Evolutionary conservation across 2,888 invertebrate species (phyloP).

Genomic region (Lymantria monacha): DNA sequence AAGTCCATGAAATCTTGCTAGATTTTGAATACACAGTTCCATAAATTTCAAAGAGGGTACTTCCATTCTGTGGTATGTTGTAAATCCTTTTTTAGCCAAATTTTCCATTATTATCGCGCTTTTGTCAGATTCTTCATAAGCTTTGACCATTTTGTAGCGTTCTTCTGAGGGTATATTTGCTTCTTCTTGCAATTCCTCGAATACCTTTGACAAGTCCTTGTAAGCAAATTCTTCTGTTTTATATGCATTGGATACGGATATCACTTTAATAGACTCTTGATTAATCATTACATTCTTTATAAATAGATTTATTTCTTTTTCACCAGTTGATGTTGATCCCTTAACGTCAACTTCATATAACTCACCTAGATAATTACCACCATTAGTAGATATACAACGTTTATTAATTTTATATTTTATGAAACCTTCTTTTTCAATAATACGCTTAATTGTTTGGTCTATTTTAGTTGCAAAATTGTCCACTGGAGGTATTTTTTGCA

Average conservation of each 20-base stretch:
- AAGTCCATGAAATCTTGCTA: conserved; percentile 4
- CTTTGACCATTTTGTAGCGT: conserved; percentile 39
- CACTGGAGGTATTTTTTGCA: neutral
- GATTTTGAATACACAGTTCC: conserved; percentile 14
- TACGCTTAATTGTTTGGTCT: neutral
- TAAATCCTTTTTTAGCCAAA: conserved; percentile 27
- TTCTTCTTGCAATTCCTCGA: conserved; percentile 38
- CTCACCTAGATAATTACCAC: conserved; percentile 45
- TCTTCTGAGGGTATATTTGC: conserved; percentile 38
- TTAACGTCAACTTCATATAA: conserved; percentile 43
- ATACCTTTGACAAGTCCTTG: conserved; percentile 38
- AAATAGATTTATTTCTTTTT: conserved; percentile 46
- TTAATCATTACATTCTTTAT: conserved; percentile 40
- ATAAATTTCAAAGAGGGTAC: neutral
- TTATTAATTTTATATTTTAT: conserved; percentile 10
- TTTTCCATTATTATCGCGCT: conserved; percentile 30
- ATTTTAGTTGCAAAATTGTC: neutral
- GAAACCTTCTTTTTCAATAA: conserved; percentile 33
- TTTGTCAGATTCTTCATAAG: conserved; percentile 33
- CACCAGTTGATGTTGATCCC: conserved; percentile 38
- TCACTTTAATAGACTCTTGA: conserved; percentile 28
- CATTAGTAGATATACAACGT: conserved; percentile 30
- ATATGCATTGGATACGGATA: conserved; percentile 36
- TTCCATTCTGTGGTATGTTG: conserved; percentile 17
- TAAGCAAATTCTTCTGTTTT: conserved; percentile 43